phyloP scores from a whole-genome alignment of 92 coral and sea anemone species.

The Umimayanthus kanabou region DNA sequence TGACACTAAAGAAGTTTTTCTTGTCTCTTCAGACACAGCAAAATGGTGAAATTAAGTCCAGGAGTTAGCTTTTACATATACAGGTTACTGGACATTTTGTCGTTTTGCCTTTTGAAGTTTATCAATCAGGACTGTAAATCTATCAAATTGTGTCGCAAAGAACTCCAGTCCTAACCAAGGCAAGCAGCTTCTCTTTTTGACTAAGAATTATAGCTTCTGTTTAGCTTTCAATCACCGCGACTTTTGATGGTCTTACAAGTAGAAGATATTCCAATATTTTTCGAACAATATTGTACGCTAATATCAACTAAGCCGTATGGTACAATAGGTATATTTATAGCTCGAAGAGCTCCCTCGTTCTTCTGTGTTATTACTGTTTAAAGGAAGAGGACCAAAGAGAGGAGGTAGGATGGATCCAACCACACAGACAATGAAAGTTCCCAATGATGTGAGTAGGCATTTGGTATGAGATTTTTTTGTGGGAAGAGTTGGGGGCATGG shows the following conservation, averaged over 20 bases:
- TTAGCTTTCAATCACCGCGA: not conserved
- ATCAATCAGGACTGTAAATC: not conserved
- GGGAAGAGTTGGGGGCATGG: no score
- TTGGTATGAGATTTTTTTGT: not conserved
- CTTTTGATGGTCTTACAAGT: no score
- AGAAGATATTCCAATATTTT: no score
- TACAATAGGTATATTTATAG: not conserved
- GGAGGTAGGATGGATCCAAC: slow-evolving; percentile 22
- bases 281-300: no score
- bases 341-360: not conserved
- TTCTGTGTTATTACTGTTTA: not conserved
- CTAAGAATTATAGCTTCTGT: no score
- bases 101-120: no score
- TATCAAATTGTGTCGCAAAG: no score
- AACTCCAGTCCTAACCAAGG: not conserved
- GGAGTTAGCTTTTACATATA: no score
- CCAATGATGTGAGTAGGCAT: slow-evolving; percentile 26
- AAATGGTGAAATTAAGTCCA: no score
- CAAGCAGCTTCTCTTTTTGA: not conserved
- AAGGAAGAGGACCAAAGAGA: slow-evolving; percentile 39
- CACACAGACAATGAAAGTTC: slow-evolving; percentile 43
- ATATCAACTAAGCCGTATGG: no score
- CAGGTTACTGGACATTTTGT: no score
- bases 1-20: no score
- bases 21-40: not conserved